Percentiles rank a stretch among this genome's conserved stretches.
Conservation (phyloP, 2,113 vertebrate species). For the Oceanodroma tethys region DNA sequence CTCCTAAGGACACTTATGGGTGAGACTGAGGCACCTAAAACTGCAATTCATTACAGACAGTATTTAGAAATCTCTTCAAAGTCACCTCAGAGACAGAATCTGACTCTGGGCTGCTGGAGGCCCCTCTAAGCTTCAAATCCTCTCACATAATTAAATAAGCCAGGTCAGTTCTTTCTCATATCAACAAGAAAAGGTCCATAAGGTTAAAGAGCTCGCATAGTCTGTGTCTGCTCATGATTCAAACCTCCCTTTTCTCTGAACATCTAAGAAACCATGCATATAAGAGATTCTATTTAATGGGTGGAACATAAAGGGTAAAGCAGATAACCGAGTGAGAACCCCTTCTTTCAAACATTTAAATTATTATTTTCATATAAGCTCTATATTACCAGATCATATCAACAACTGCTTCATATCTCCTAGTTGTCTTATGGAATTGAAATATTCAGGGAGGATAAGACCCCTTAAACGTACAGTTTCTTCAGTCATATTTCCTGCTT, state of each 20-base stretch:
- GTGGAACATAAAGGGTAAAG: neutral
- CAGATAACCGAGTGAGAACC: neutral
- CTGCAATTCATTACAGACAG: neutral
- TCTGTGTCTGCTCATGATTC: neutral
- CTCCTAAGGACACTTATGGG: neutral
- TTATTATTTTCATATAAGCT: neutral
- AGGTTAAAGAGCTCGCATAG: neutral
- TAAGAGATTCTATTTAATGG: neutral
- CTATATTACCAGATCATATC: neutral
- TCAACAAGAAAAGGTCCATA: neutral
- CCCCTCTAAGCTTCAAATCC: neutral
- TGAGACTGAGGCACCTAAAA: neutral
- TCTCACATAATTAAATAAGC: neutral
- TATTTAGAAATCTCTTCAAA: neutral
- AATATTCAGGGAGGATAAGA: neutral
- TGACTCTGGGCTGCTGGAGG: neutral
- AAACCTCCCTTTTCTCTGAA: neutral
- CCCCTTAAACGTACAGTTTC: neutral
- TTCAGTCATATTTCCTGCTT: neutral
- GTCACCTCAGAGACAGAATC: neutral
- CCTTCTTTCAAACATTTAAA: constrained; percentile 25
- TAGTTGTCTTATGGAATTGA: neutral
- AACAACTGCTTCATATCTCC: neutral
- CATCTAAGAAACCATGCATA: neutral
- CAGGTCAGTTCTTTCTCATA: neutral